phyloP scores from a whole-genome alignment of 2,888 invertebrate genomes.

The Lasioglossum pauxillum region DNA sequence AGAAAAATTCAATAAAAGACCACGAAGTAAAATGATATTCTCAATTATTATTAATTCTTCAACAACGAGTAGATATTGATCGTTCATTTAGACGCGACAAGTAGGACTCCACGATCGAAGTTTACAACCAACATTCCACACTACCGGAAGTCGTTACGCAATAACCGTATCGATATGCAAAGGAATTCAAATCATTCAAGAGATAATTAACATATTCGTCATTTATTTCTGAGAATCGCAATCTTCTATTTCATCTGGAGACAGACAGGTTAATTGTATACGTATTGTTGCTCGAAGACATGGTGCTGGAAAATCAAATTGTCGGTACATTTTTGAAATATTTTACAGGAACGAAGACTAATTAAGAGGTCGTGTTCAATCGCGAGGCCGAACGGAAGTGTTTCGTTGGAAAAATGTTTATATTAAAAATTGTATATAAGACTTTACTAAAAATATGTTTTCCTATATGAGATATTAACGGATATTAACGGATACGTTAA shows the following conservation, averaged over 20 bases:
- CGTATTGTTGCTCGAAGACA: neutral
- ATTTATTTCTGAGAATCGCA: neutral
- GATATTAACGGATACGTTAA: too few relatives aligned
- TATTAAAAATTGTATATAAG: neutral
- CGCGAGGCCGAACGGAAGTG: neutral
- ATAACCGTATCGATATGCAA: conserved; percentile 13
- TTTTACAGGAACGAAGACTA: neutral
- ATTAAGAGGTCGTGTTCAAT: neutral
- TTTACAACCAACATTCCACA: neutral
- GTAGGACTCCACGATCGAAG: neutral
- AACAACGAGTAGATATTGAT: conserved; percentile 18
- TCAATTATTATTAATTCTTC: neutral
- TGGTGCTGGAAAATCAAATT: neutral
- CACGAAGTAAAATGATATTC: neutral
- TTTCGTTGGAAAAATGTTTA: neutral
- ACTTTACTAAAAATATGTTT: neutral
- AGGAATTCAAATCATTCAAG: conserved; percentile 14
- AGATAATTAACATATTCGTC: neutral
- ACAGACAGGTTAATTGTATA: neutral
- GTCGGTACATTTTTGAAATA: neutral
- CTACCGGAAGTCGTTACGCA: neutral
- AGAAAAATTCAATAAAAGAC: neutral
- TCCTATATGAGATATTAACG: too few relatives aligned
- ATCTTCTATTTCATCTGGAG: neutral
- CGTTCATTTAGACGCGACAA: neutral